Evolutionary conservation across 2,797 vertebrate species (phyloP), one percentile per base, ranked within the genome.

Genomic region (Falco peregrinus): DNA sequence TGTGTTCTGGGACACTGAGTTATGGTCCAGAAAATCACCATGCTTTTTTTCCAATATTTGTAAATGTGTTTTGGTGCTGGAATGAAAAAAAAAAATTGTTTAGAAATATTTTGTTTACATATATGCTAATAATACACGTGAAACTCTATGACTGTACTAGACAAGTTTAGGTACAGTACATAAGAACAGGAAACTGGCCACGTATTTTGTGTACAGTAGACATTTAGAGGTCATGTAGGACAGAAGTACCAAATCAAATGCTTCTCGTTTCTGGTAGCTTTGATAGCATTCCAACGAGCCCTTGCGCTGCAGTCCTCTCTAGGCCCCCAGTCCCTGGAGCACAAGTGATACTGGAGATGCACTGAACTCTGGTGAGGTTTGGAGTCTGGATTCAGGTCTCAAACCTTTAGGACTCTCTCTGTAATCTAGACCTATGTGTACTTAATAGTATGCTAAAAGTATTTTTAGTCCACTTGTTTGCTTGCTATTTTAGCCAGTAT

Each of bases 1-100:
- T 48, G n/a, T 77, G 81, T 95, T 95, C 95, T 94, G 90, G 91
- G 85, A 94, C 89, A 94, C 50, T 22, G 91, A 85, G 78, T 92
- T 83, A 90, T 3, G 6, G 56, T 37, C 83, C 79, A 88, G 85
- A 80, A 93, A 96, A 94, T 53, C 18, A 29, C 13, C 53, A 59
- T 0, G 1, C 4, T 37, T 26, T 26, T 14, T 57, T 63, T 56
- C 9, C 53, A 31, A 5, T 51, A n/a, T 56, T 87, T 90, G 25
- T 79, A 84, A 77, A 54, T 41, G 33, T 65, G 13, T 2, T 69
- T 69, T 79, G 33, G 33, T 86, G 13, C 21, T 73, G 50, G 28
- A 88, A 67, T 28, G 0, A 3, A 18, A 39, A 29, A 45, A 37
- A n/a, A 51, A 51, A 43, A 24, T 69, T 31, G 5, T 47, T 78